Evolutionary conservation across 2,113 vertebrate genomes (phyloP), one percentile per base, ranked within the genome.

Genomic region (Anguilla rostrata): DNA sequence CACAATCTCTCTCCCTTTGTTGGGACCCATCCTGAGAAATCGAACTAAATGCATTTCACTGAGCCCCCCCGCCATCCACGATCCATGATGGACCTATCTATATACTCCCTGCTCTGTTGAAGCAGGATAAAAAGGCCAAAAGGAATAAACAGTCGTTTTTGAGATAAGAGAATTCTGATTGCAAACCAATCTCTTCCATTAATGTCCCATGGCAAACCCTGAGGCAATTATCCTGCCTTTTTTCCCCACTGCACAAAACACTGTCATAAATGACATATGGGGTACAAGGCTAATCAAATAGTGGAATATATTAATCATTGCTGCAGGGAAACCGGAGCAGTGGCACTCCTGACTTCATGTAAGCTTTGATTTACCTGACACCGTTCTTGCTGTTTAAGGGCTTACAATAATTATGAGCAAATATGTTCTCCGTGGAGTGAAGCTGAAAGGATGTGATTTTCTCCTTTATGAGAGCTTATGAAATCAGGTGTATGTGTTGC

Each of bases 121-220:
- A 60, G 85, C 78, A 78, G 84, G 84, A 79, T 85, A 63, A 88
- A 83, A n/a, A 75, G 63, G 53, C 60, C 63, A 78, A 7, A 18
- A 46, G 87, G 81, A 85, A 57, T 78, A 43, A 43, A 15, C 78
- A 82, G 43, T 75, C 41, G 26, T 75, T 56, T 79, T 60, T n/a
- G 53, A 86, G 81, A 86, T 88, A 86, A 71, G 81, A 79, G 39
- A 43, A 57, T 12, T 71, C 75, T 83, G 75, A 80, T 83, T 82
- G 66, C 87, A 83, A 83, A 83, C 66, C 81, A 85, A 80, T 79
- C 71, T 43, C 39, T 82, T 79, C 71, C 71, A 88, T 86, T 85
- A 86, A 83, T 86, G 86, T 88, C 82, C 56, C n/a, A 83, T 29
- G 49, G 81, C 86, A 29, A 79, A 43, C 71, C 82, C 83, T 40